Conservation (phyloP, 2,888 invertebrate species). For the Schizaphis graminum region DNA sequence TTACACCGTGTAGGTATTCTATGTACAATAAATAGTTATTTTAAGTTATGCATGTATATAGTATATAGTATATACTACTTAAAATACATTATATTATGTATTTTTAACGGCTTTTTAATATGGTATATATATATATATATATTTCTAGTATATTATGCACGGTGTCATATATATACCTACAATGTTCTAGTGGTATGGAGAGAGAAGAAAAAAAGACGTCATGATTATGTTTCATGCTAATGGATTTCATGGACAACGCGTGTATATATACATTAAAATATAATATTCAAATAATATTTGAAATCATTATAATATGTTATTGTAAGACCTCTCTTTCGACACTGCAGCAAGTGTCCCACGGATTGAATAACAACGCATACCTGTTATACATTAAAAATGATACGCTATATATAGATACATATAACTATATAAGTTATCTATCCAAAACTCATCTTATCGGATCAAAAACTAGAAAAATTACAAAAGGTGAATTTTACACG, state of each 20-base stretch:
- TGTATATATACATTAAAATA: not conserved
- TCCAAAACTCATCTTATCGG: not conserved
- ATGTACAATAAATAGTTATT: not conserved
- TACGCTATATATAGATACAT: not conserved
- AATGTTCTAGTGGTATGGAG: not conserved
- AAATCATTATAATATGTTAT: constrained; percentile 27
- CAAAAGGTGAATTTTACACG: not conserved
- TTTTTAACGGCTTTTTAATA: constrained; percentile 21
- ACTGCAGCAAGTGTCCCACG: not conserved
- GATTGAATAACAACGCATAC: not conserved
- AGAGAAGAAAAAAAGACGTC: constrained; percentile 28
- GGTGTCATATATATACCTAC: not conserved
- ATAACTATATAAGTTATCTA: not conserved
- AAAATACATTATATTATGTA: not conserved
- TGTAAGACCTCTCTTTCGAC: constrained; percentile 29
- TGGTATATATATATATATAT: not conserved
- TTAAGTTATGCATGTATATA: not conserved
- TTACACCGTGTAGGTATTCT: not conserved
- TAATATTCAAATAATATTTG: constrained; percentile 5
- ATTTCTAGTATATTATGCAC: not conserved
- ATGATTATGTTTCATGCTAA: constrained; percentile 48
- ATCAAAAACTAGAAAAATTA: not conserved
- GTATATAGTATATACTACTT: not conserved
- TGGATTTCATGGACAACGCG: constrained; percentile 54
- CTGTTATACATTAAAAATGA: not conserved